A percentile compares a stretch with the other conserved stretches of the same genome.
Conservation (phyloP, 2,888 invertebrate genomes). For the Nowickia ferox region DNA sequence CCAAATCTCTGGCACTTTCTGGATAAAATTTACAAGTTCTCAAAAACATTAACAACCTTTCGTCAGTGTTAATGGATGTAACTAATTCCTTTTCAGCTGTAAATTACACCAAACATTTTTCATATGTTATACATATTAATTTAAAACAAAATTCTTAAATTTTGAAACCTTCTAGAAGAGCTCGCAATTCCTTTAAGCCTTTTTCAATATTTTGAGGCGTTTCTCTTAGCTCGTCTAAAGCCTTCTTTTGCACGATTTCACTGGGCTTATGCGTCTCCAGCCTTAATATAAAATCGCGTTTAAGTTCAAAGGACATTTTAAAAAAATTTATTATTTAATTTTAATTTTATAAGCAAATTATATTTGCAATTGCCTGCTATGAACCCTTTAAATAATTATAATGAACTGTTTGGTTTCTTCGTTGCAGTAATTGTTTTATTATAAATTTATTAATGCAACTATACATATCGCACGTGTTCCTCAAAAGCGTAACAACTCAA, state of each 20-base stretch:
- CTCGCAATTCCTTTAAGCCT: slow-evolving; percentile 36
- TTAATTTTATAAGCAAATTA: not conserved
- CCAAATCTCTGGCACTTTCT: slow-evolving; percentile 84
- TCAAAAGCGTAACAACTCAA: too few species aligned
- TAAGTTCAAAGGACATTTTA: slow-evolving; percentile 25
- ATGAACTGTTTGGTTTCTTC: not conserved
- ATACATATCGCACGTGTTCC: not conserved
- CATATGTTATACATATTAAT: not conserved
- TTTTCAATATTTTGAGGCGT: slow-evolving; percentile 43
- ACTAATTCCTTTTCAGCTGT: slow-evolving; percentile 47
- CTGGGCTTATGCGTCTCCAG: slow-evolving; percentile 38
- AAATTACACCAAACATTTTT: slow-evolving; percentile 5
- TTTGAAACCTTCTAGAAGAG: slow-evolving; percentile 38
- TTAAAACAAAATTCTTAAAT: not conserved
- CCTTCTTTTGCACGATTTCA: slow-evolving; percentile 10
- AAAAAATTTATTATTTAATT: not conserved
- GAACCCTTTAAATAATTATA: not conserved
- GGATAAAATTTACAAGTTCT: slow-evolving; percentile 66
- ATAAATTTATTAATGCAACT: not conserved
- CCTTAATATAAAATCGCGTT: slow-evolving; percentile 45
- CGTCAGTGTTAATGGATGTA: slow-evolving; percentile 20
- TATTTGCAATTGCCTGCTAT: not conserved
- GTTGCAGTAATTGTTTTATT: not conserved
- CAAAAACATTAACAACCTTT: slow-evolving; percentile 55
- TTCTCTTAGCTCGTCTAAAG: slow-evolving; percentile 51